Conservation (phyloP, 2,113 vertebrate species). For the Leiothrix lutea region DNA sequence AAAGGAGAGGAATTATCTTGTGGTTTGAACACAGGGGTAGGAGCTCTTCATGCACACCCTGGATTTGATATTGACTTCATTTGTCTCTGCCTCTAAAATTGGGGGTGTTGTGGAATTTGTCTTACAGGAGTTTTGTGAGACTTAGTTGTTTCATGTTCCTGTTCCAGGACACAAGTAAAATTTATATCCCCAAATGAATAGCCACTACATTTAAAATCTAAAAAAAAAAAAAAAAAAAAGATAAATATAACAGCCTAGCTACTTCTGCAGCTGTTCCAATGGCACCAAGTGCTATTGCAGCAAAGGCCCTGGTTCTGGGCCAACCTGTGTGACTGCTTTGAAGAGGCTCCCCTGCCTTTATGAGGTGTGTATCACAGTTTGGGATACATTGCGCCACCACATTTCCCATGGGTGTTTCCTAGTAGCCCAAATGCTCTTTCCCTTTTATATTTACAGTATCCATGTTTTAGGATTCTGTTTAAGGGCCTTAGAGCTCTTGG, state of each 20-base stretch:
- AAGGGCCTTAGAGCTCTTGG: background rate
- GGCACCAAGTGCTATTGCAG: background rate
- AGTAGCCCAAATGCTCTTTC: background rate
- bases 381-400: background rate
- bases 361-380: background rate
- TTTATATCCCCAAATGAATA: background rate
- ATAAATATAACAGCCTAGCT: background rate
- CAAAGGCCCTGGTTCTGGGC: background rate
- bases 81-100: background rate
- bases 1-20: constrained; percentile 60
- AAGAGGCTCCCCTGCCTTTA: background rate
- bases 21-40: constrained; percentile 45
- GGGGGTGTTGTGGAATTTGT: background rate
- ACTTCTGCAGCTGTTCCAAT: constrained; percentile 7
- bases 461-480: background rate
- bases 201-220: background rate
- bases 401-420: background rate
- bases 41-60: constrained; percentile 7
- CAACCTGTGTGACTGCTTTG: constrained; percentile 24
- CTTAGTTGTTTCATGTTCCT: background rate
- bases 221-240: background rate
- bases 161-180: background rate
- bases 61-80: constrained; percentile 29
- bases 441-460: background rate
- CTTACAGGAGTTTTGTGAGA: background rate